A percentile compares a stretch with the other conserved stretches of the same genome.
Evolutionary conservation across 2,113 vertebrate species (phyloP).

Genomic region (Scomber japonicus): DNA sequence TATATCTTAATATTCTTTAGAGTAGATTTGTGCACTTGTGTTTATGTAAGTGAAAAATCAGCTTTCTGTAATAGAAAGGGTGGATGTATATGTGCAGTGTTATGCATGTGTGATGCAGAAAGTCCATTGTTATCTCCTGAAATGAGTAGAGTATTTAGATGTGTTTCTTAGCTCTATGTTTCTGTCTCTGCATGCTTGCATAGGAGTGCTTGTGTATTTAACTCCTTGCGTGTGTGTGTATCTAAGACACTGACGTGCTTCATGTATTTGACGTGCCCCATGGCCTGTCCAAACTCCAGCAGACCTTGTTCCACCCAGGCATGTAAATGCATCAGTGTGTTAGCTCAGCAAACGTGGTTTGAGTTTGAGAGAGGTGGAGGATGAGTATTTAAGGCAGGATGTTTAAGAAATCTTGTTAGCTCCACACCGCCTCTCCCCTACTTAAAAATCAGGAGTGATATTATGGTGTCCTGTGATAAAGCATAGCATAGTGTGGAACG

Average conservation of each 20-base stretch:
- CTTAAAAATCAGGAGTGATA: constrained; percentile 4
- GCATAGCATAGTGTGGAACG: background rate
- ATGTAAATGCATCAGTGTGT: constrained; percentile 20
- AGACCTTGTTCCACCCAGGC: constrained; percentile 13
- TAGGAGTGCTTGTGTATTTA: constrained; percentile 3
- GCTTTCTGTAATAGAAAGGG: background rate
- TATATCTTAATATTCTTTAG: constrained; percentile 17
- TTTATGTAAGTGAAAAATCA: background rate
- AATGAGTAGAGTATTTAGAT: background rate
- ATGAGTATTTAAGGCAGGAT: constrained; percentile 3
- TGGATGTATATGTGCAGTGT: background rate
- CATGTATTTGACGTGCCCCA: constrained; percentile 18
- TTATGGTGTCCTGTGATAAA: constrained; percentile 3
- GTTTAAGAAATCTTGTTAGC: constrained; percentile 3
- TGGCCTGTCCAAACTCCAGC: constrained; percentile 16
- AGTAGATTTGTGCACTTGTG: background rate
- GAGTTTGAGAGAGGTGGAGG: constrained; percentile 10
- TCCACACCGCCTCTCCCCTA: background rate
- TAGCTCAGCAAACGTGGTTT: constrained; percentile 19
- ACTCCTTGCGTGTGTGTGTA: constrained; percentile 7
- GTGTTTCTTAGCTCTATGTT: constrained; percentile 1
- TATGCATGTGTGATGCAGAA: background rate
- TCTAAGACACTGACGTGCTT: constrained; percentile 19
- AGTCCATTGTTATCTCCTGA: too few relatives aligned
- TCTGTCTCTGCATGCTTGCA: background rate